Evolutionary conservation across 2,888 invertebrate species (phyloP), one percentile per base, ranked within the genome.

Genomic region (Ornithoptera priamus): DNA sequence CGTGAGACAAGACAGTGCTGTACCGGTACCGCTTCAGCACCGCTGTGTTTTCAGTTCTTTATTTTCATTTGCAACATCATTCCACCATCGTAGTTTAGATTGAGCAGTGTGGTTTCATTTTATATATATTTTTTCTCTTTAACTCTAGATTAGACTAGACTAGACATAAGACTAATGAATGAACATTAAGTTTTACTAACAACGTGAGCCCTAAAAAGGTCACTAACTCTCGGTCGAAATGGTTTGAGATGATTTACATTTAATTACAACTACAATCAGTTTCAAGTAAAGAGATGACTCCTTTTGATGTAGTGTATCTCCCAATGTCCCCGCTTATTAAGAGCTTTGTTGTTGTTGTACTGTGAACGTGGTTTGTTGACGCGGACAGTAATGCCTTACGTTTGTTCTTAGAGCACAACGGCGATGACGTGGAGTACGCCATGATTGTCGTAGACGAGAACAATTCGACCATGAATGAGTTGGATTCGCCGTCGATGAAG

Each of bases 391-490:
- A 70, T 64, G 62, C 75, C 59, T 59, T 68, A 36, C 65, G 70
- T 71, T 65, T 76, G 75, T 76, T 76, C 76, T 42, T 92, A 90
- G 92, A 93, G 75, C 90, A 93, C 84, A 93, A 93, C 71, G 95
- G 95, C 70, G 97, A 97, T 83, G 97, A 97, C 82, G 96, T 95
- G 72, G 97, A 97, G 82, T 97, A 97, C 85, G 97, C 97, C 82
- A 97, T 97, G 78, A 97, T 97, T 83, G 97, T 97, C 73, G 97
- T 97, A 80, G 97, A 97, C 83, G 97, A 97, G 84, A 97, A 96
- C 84, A 97, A 97, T 92, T 96, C 97, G 0, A 96, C 96, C 18
- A 91, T 97, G 76, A 95, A 96, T 65, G 97, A 97, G 80, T 94
- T 96, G 83, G 97, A 97, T 81, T 95, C 97, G 22, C 96, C 97